Evolutionary conservation across 2,113 vertebrate species (phyloP).

Genomic region (Zosterops japonicus): DNA sequence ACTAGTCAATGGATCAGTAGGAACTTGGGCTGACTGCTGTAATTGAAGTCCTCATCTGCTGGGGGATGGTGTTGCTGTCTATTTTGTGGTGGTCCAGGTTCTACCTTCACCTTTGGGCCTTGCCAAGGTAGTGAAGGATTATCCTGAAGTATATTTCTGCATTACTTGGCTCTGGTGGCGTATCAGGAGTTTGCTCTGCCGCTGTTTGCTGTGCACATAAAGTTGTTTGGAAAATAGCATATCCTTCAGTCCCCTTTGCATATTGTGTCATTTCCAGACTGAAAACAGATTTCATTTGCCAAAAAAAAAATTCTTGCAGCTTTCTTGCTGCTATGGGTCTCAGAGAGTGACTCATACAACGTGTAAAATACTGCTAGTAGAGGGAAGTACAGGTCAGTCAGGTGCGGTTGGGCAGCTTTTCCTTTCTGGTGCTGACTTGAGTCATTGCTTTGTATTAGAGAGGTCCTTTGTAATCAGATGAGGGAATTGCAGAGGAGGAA

Average conservation of each 20-base stretch:
- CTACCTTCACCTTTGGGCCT: neutral
- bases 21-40: neutral
- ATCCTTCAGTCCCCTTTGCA: neutral
- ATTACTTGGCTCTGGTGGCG: neutral
- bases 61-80: neutral
- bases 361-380: neutral
- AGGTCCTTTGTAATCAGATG: neutral
- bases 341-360: neutral
- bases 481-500: neutral
- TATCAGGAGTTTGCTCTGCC: neutral
- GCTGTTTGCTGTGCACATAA: neutral
- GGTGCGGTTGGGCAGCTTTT: neutral
- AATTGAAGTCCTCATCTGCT: neutral
- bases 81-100: neutral
- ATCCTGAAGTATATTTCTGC: neutral
- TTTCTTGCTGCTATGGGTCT: neutral
- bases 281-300: neutral
- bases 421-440: neutral
- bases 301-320: neutral
- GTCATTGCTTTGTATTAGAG: neutral
- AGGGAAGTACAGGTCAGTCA: neutral
- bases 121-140: neutral
- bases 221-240: neutral
- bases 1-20: neutral
- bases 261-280: neutral